Evolutionary conservation across 2,888 invertebrate genomes (phyloP), one percentile per base, ranked within the genome.

Genomic region (Hypsopygia costalis): DNA sequence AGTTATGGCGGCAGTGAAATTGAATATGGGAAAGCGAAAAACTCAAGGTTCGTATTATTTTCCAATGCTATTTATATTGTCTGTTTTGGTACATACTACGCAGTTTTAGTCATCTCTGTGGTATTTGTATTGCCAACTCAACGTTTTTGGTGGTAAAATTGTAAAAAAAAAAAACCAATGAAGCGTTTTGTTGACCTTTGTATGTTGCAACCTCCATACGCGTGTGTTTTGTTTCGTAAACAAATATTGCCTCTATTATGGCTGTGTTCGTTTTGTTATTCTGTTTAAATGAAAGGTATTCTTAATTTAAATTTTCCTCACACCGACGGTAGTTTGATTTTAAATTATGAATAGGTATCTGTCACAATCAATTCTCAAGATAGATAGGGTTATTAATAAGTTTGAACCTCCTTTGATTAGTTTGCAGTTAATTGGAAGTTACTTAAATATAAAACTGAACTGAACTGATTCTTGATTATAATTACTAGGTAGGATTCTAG

Each of bases 1-100:
- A 85, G 83, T 79, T 86, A 73, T 66, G 71, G 76, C 55, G 79
- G 81, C 51, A 79, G 68, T 66, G 87, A 86, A 60, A 63, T 83
- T 43, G 86, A 87, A 62, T 39, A 39, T 39, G 39, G 39, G 27
- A 37, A 37, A 30, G 36, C 30, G 20, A 39, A 32, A 16, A 39
- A 39, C 81, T 80, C 64, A 78, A 77, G 59, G 46, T 39, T 39
- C 10, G 39, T 38, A 41, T 1, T 25, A 25, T 25, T 25, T 25
- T 25, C 25, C 6, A 25, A 25, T 25, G 16, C 16, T 16, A 16
- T 16, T 16, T 16, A 16, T 16, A 16, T 16, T 16, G 16, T 16
- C 11, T 28, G 27, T 39, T 39, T 39, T 28, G 39, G 33, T 39
- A n/a, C n/a, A n/a, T n/a, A 39, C 28, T 33, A 40, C 39, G 42